Base-by-base conservation (phyloP, 2,888 invertebrate genomes). In the Torymus aiolomorphi region DNA sequence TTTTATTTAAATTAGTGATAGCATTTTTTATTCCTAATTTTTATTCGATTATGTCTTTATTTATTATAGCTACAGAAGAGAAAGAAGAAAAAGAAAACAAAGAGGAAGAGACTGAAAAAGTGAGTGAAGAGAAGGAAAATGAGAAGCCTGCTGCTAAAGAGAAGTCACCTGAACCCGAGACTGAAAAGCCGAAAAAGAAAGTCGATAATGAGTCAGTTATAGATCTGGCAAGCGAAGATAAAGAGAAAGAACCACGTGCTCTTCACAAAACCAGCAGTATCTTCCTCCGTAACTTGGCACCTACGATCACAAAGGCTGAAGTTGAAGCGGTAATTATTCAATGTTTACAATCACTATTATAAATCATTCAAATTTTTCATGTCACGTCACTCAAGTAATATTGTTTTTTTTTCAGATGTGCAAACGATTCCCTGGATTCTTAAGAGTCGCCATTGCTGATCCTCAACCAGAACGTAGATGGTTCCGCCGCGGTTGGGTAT, bases 401-500 rank as follows among this genome's bases (percentile, higher is more conserved):
- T 0, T 70, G 14, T 63, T 20, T 78, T 63, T 20, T 78, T 80
- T 86, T 83, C 88, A 96, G 95, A 94, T 96, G 92, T 98, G 97
- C 90, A 96, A 95, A 88, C 95, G 96, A 63, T 98, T 96, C 87
- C 95, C 96, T 49, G 99, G 99, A 0, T 99, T 97, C 90, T 91
- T 99, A 79, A 94, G 99, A 72, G 97, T 99, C 13, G 98, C 98
- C 0, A 93, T 99, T 76, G 98, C 99, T 0, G 99, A 99, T 91
- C 99, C 99, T 0, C 94, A 98, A 87, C 97, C 98, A 0, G 99
- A 99, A 88, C 93, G 98, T 24, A 94, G 97, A 62, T 99, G 98
- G 96, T 96, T 97, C 91, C 94, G 99, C 14, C 94, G 99, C 69
- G 99, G 98, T 59, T 99, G 99, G 99, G 98, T 98, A 54, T 99